Evolutionary conservation across 1,140 invertebrate species (phyloP), one percentile per base, ranked within the genome.

Genomic region (Heliconius hewitsoni): DNA sequence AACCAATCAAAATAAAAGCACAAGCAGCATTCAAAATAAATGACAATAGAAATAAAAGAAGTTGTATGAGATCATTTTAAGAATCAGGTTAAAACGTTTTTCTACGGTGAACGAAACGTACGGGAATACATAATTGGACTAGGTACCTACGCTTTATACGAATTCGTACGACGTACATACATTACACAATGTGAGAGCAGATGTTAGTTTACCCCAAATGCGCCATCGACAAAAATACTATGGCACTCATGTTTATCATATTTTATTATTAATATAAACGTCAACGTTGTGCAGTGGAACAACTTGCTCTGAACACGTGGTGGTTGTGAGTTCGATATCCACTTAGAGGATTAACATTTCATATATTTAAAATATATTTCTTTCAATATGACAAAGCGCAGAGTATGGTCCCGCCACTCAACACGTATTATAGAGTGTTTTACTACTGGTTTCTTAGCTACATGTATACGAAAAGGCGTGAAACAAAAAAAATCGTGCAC

Each of bases 61-160:
- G 60, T 66, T 66, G 60, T 66, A 30, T 66, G 60, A 30, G 27
- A 66, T n/a, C 60, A 66, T 66, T 66, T 66, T 66, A 66, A 66
- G 27, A 66, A 66, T 66, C 27, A 66, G 60, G 27, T 66, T 66
- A 30, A 66, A 66, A 66, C 60, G 60, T 66, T 66, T 66, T 18
- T 30, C 60, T 66, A 66, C 60, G 60, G 60, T 30, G 27, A 66
- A n/a, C 60, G 60, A 30, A 66, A 30, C 60, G 13, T 66, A 66
- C 23, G 27, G 16, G 60, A 66, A 66, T 66, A 66, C 60, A 23
- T 66, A 66, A 66, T 66, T 66, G 60, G 60, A 16, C 60, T 19
- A n/a, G n/a, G 19, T 60, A 37, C 34, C 34, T 37, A 30, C 27
- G 27, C 60, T 66, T 60, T 60, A 60, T n/a, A 66, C 23, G 27